Percentiles rank a stretch among this genome's conserved stretches.
Evolutionary conservation across 2,797 vertebrate genomes (phyloP).

Genomic region (Melanotaenia boesemani): DNA sequence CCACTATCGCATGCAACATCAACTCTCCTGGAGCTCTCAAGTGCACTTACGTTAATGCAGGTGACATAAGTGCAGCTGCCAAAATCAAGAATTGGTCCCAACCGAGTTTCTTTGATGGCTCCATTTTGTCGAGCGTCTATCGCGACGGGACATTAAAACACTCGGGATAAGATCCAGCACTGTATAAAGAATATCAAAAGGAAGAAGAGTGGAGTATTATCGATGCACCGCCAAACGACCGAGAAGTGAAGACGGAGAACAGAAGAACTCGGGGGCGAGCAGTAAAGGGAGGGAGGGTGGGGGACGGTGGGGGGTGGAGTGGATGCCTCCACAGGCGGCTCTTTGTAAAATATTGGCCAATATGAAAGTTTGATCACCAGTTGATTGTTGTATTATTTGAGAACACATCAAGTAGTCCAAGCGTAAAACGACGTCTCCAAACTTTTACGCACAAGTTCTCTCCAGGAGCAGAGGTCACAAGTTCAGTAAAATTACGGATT

Average conservation of each 20-base stretch:
- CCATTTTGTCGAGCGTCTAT: slow-evolving; percentile 83
- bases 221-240: slow-evolving; percentile 78
- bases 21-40: slow-evolving; percentile 63
- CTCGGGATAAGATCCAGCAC: slow-evolving; percentile 58
- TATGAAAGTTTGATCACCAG: slow-evolving; percentile 68
- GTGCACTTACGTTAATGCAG: slow-evolving; percentile 87
- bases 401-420: slow-evolving; percentile 8
- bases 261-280: slow-evolving; percentile 76
- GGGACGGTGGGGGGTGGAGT: slow-evolving; percentile 72
- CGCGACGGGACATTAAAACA: slow-evolving; percentile 88
- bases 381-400: slow-evolving; percentile 53
- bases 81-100: slow-evolving; percentile 87
- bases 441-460: slow-evolving; percentile 64
- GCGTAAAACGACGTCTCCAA: slow-evolving; percentile 60
- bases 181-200: slow-evolving; percentile 61
- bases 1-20: slow-evolving; percentile 43
- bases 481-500: slow-evolving; percentile 4
- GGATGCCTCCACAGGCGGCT: slow-evolving; percentile 80
- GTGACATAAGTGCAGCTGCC: slow-evolving; percentile 85
- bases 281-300: slow-evolving; percentile 64
- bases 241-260: slow-evolving; percentile 78
- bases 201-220: slow-evolving; percentile 70
- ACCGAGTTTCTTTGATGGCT: slow-evolving; percentile 82
- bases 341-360: slow-evolving; percentile 80
- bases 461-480: not conserved